Base-by-base conservation (phyloP, 2,113 vertebrate species). In the Prinia subflava region DNA sequence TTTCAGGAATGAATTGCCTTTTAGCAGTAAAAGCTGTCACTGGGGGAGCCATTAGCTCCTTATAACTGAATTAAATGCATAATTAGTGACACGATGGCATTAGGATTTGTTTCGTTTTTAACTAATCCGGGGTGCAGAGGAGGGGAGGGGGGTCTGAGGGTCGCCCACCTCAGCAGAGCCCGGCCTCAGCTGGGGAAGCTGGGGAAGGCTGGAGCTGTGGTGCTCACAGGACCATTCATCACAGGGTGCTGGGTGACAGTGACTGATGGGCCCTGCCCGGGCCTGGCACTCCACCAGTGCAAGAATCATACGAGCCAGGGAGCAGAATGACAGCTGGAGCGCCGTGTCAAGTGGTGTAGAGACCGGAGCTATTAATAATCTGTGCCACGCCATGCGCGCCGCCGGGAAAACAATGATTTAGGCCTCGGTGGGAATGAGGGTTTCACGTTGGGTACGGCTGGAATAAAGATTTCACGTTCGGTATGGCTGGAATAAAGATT, bases 311-410 rank as follows among this genome's bases (percentile, higher is more conserved):
- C 91, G 98, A 98, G 98, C 97, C 97, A 98, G 95, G 98, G 98
- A 97, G 97, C 98, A 93, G 98, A 99, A 98, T 99, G 99, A 99
- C 99, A 99, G 99, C 99, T 98, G 98, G 99, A 99, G 99, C 99
- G 98, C 98, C 97, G 98, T 99, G 99, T 99, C 99, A 99, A 99
- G 99, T 99, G 99, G 98, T 97, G 98, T 98, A 99, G 98, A 99
- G 99, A 99, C 98, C 98, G 98, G 97, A 98, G 99, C 99, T 99
- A 99, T 99, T 99, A 99, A 99, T 99, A 99, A 99, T 99, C 98
- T 98, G 98, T 98, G 98, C 99, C 99, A 99, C 98, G 98, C 98
- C 98, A 98, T 98, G 98, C 85, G 88, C 64, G 55, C 97, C 35
- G 82, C 91, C 92, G 96, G 96, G 97, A 97, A 98, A 98, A 98